Evolutionary conservation across 2,888 invertebrate genomes (phyloP), one percentile per base, ranked within the genome.

Genomic region (Andrena praecox): DNA sequence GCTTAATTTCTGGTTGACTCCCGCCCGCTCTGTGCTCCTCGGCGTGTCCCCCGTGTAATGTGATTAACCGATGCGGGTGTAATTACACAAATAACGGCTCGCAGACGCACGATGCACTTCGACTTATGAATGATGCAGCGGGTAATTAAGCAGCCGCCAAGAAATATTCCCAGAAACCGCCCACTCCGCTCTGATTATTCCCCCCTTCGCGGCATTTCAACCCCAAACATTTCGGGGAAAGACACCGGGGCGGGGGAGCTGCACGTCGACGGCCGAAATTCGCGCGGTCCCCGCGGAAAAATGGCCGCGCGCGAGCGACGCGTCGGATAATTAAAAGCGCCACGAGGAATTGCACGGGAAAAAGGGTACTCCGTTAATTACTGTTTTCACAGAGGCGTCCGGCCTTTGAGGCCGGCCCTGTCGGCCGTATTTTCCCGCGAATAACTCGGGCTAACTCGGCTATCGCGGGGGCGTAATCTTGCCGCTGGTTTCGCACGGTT

Each of bases 361-460:
- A 56, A 35, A 54, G 50, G 20, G 33, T 75, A 75, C 63, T 75
- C 35, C 50, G 81, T 82, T 82, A 70, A 81, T 81, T 81, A 75
- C 62, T 64, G 59, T 54, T 69, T 72, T 73, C 35, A 12, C 12
- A 31, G 54, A 6, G 33, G 24, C 56, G 12, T 10, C 35, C 42
- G 1, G 20, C 20, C 35, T 31, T 70, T 64, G 33, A 31, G 24
- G 42, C 31, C 33, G 1, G 7, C 72, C 2, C 20, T 5, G 29
- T 8, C 29, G 2, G 10, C 12, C 60, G 50, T 31, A 48, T 75
- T 75, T 73, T 52, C 27, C 29, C 16, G n/a, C 64, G 64, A 20
- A 63, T 62, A 29, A 33, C 33, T 54, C 33, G 24, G 35, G 63
- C 8, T 20, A 31, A 20, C 10, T 62, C 33, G 20, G 56, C 8